These are phyloP conservation scores for Agapornis canus DNA, from an alignment of 2,797 vertebrate genomes.

Conservation along the genomic window DNA sequence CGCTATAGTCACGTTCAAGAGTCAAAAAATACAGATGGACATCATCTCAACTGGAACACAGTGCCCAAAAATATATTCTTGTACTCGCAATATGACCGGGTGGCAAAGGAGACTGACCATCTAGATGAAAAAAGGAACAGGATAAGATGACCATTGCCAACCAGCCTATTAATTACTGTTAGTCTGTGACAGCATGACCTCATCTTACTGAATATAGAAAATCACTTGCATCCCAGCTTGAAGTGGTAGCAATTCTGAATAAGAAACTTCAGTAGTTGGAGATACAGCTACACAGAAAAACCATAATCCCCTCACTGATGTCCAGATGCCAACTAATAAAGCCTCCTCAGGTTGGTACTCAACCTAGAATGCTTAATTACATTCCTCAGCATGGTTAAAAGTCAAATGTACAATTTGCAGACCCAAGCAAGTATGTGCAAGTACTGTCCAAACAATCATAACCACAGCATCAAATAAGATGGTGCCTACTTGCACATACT, in stretches of 20 bases:
- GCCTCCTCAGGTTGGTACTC: not conserved
- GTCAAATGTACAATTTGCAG: not conserved
- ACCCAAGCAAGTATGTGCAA: not conserved
- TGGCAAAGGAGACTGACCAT: not conserved
- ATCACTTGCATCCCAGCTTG: not conserved
- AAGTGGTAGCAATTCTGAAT: not conserved
- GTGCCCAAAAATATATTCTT: not conserved
- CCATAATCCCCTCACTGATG: not conserved
- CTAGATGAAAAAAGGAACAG: not conserved
- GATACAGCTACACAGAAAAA: not conserved
- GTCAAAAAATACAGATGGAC: not conserved
- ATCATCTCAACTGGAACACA: not conserved
- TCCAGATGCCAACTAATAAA: not conserved
- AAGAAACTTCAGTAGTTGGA: not conserved
- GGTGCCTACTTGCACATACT: not conserved
- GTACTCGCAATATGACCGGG: not conserved
- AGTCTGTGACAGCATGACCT: not conserved
- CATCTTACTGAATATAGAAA: not conserved
- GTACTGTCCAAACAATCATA: accelerated
- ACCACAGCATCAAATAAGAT: not conserved
- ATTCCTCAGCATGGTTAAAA: not conserved
- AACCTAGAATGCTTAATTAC: not conserved
- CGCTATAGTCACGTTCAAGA: not conserved
- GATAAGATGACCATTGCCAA: not conserved
- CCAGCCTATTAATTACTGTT: not conserved